Percentiles rank a stretch among this genome's conserved stretches.
These are phyloP conservation scores for Dasypogon diadema DNA, from an alignment of 2,888 invertebrate genomes.

Conservation along the genomic window DNA sequence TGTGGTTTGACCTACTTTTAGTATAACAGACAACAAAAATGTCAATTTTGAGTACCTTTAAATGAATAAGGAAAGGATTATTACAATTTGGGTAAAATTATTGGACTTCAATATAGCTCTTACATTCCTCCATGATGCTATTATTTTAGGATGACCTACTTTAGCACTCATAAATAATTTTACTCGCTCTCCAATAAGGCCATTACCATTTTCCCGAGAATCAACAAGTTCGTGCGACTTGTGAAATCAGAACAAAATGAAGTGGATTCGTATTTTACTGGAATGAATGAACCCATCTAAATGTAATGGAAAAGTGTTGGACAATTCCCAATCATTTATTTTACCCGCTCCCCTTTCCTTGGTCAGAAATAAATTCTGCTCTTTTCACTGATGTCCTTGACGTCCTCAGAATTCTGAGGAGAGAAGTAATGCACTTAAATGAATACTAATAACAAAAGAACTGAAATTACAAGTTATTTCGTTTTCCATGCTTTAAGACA, in stretches of 20 bases:
- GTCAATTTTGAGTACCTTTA: too few relatives aligned
- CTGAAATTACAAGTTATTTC: constrained; percentile 43
- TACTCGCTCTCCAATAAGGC: neutral
- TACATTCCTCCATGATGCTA: too few relatives aligned
- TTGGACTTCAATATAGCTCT: too few relatives aligned
- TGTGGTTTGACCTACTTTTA: too few relatives aligned
- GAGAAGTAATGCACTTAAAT: too few relatives aligned
- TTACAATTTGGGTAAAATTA: too few relatives aligned
- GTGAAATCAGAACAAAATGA: neutral
- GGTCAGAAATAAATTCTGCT: neutral
- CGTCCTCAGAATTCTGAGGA: neutral
- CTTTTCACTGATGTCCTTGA: neutral
- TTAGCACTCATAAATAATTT: too few relatives aligned
- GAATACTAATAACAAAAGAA: neutral
- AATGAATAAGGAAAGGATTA: too few relatives aligned
- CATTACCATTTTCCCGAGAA: neutral
- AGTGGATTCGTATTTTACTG: neutral
- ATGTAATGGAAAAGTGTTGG: neutral
- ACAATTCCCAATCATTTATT: neutral
- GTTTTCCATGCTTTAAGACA: constrained; percentile 10
- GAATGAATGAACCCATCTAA: neutral
- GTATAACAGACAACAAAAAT: too few relatives aligned
- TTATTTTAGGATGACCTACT: too few relatives aligned
- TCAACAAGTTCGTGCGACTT: neutral
- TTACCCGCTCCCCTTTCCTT: neutral